Conservation (phyloP, 2,113 vertebrate species). For the Mesocricetus auratus region DNA sequence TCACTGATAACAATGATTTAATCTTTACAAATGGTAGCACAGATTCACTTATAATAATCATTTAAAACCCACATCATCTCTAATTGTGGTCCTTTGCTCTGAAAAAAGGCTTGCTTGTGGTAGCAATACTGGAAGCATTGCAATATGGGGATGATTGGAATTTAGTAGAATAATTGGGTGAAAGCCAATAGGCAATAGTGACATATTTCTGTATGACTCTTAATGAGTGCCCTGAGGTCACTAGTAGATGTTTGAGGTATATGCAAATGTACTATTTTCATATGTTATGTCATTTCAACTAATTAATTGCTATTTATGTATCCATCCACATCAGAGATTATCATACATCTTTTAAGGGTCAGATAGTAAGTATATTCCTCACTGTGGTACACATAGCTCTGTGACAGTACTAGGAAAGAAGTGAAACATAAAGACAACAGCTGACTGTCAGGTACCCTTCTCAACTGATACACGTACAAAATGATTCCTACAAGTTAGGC, state of each 20-base stretch:
- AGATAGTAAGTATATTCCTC: not conserved
- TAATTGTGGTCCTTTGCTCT: not conserved
- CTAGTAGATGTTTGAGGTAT: not conserved
- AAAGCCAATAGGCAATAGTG: not conserved
- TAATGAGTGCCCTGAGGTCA: not conserved
- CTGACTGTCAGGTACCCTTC: not conserved
- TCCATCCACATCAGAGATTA: not conserved
- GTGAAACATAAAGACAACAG: not conserved
- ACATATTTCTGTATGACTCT: not conserved
- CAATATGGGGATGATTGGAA: not conserved
- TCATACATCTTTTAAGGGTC: not conserved
- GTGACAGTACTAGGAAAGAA: not conserved
- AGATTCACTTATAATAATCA: not conserved
- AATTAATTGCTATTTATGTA: not conserved
- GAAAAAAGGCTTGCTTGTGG: not conserved
- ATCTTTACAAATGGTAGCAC: not conserved
- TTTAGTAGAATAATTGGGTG: not conserved
- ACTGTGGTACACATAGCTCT: not conserved
- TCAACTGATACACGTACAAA: not conserved
- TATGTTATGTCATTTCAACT: not conserved
- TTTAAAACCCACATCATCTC: constrained; percentile 5
- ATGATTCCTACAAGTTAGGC: not conserved
- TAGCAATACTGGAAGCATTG: not conserved
- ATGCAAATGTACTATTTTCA: not conserved
- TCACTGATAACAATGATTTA: not conserved